These are phyloP conservation scores for Cyprinodon tularosa DNA, from an alignment of 2,113 vertebrate species.

Conservation along the genomic window DNA sequence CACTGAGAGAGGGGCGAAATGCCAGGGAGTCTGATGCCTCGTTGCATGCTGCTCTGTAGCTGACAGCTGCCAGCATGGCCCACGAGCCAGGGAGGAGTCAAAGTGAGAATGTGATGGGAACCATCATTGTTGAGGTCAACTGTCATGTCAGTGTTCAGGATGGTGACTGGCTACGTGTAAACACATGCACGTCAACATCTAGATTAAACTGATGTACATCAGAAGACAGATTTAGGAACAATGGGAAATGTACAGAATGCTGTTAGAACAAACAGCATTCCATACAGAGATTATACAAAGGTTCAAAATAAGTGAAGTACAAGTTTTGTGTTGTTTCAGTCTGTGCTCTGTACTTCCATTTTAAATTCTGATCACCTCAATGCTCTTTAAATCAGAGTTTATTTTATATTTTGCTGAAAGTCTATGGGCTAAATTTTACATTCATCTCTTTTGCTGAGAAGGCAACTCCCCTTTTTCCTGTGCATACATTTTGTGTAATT, in stretches of 20 bases:
- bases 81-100: slow-evolving; percentile 33
- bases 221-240: slow-evolving; percentile 2
- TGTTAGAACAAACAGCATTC: neutral
- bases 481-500: neutral
- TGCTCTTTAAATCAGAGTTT: neutral
- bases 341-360: neutral
- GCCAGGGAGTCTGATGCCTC: slow-evolving; percentile 56
- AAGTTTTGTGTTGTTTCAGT: too few species aligned
- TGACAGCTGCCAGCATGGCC: slow-evolving; percentile 60
- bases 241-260: neutral
- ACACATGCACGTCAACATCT: slow-evolving; percentile 16
- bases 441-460: too few species aligned
- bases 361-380: neutral
- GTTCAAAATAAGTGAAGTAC: neutral
- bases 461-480: neutral
- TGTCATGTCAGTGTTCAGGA: slow-evolving; percentile 10
- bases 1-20: slow-evolving; percentile 49
- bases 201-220: neutral
- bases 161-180: slow-evolving; percentile 1
- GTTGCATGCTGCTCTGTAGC: slow-evolving; percentile 33
- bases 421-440: too few species aligned
- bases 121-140: slow-evolving; percentile 26
- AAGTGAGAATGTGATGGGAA: slow-evolving; percentile 13
- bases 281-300: neutral
- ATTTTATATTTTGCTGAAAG: neutral